A percentile compares a stretch with the other conserved stretches of the same genome.
Evolutionary conservation across 92 coral and sea anemone genomes (phyloP).

Genomic region (Phymanthus crucifer): DNA sequence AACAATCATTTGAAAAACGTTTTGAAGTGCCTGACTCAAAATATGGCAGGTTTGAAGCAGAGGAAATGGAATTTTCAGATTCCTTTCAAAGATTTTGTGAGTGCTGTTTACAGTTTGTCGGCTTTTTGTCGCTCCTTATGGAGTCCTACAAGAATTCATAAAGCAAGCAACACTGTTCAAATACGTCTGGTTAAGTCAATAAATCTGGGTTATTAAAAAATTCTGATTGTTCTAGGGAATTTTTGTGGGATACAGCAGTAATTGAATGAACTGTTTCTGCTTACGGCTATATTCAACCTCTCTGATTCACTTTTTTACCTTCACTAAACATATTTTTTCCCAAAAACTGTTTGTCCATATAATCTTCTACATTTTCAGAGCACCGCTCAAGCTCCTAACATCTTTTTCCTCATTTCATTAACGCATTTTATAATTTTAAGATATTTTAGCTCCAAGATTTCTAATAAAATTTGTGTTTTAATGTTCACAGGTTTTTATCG

Average conservation of each 20-base stretch:
- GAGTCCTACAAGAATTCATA: slow-evolving; percentile 7
- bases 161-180: slow-evolving; percentile 27
- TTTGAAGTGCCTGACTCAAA: background rate
- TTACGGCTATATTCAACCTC: background rate
- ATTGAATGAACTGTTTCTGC: background rate
- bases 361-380: too few species aligned
- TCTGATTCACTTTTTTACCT: background rate
- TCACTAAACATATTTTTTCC: background rate
- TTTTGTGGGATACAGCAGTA: slow-evolving; percentile 25
- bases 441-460: background rate
- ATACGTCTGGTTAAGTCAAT: slow-evolving; percentile 9
- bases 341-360: background rate
- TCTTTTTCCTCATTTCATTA: background rate
- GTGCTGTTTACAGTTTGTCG: slow-evolving; percentile 22
- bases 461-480: background rate
- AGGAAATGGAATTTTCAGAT: slow-evolving; percentile 1
- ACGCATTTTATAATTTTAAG: background rate
- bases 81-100: slow-evolving; percentile 3
- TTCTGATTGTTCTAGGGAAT: slow-evolving; percentile 21
- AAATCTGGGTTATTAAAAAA: slow-evolving; percentile 22
- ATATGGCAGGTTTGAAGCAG: background rate
- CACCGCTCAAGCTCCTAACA: background rate
- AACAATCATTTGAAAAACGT: background rate
- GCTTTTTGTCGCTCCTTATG: slow-evolving; percentile 28
- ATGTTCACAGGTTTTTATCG: slow-evolving; percentile 16